Percentiles rank a stretch among this genome's conserved stretches.
Evolutionary conservation across 2,888 invertebrate species (phyloP).

Genomic region (Cataglyphis albicans): DNA sequence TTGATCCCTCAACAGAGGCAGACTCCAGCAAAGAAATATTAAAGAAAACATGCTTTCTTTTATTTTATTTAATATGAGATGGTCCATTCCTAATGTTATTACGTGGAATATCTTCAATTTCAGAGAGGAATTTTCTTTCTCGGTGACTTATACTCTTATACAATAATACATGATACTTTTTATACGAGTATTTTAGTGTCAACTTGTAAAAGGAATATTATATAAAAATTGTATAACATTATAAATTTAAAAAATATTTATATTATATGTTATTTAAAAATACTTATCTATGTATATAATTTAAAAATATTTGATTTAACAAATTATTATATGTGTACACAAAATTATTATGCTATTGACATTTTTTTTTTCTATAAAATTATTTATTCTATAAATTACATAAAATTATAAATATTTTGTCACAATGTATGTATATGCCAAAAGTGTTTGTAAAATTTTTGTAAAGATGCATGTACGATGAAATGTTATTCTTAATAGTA

Average conservation of each 20-base stretch:
- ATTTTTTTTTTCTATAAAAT: too few species aligned
- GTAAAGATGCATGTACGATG: constrained; percentile 57
- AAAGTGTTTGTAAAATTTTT: constrained; percentile 21
- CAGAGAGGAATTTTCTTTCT: neutral
- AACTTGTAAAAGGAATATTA: neutral
- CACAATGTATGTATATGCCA: neutral
- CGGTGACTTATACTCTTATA: neutral
- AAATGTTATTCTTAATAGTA: neutral
- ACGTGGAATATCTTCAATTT: neutral
- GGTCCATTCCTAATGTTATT: neutral
- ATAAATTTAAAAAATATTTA: neutral
- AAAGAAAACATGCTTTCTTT: neutral
- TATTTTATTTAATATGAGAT: neutral
- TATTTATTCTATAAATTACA: neutral
- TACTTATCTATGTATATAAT: neutral
- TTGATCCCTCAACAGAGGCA: neutral
- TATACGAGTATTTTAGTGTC: neutral
- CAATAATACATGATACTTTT: neutral
- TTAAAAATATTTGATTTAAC: neutral
- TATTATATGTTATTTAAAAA: neutral
- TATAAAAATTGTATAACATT: neutral
- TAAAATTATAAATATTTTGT: constrained; percentile 4
- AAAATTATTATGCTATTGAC: constrained; percentile 1
- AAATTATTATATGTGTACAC: neutral
- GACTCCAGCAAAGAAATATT: neutral